A percentile compares a stretch with the other conserved stretches of the same genome.
Evolutionary conservation across 1,140 invertebrate genomes (phyloP).

Genomic region (Acromyrmex charruanus): DNA sequence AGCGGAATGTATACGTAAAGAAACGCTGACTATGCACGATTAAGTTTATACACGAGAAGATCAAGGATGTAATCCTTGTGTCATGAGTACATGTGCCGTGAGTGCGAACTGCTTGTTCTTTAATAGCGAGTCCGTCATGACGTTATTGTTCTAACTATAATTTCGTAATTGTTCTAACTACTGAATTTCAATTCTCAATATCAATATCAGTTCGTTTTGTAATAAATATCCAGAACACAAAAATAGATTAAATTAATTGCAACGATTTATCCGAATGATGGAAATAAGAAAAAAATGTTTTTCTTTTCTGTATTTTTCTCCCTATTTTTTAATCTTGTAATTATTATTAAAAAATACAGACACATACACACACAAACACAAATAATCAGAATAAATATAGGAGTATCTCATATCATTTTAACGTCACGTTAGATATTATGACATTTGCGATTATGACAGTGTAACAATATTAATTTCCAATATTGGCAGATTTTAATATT

Average conservation of each 20-base stretch:
- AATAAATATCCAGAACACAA: background rate
- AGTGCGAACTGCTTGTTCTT: background rate
- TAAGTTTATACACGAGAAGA: constrained; percentile 53
- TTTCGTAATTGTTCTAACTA: background rate
- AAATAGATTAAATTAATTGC: background rate
- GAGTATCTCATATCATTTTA: background rate
- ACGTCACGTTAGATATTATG: constrained; percentile 15
- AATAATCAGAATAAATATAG: background rate
- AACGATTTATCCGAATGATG: background rate
- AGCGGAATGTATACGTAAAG: background rate
- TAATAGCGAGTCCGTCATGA: background rate
- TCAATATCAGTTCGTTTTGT: background rate
- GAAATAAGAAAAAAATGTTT: background rate
- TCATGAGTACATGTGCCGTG: constrained; percentile 31
- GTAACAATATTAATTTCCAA: constrained; percentile 36
- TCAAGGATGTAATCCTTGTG: constrained; percentile 34
- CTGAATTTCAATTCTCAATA: too few relatives aligned
- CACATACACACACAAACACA: too few relatives aligned
- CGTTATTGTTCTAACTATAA: background rate
- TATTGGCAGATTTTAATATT: constrained; percentile 31
- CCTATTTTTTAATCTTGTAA: background rate
- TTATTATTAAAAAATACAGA: constrained; percentile 12
- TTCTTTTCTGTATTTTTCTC: background rate
- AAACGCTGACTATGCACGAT: constrained; percentile 42
- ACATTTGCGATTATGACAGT: constrained; percentile 1